A percentile compares a stretch with the other conserved stretches of the same genome.
Evolutionary conservation across 2,113 vertebrate species (phyloP).

Genomic region (Lophius piscatorius): DNA sequence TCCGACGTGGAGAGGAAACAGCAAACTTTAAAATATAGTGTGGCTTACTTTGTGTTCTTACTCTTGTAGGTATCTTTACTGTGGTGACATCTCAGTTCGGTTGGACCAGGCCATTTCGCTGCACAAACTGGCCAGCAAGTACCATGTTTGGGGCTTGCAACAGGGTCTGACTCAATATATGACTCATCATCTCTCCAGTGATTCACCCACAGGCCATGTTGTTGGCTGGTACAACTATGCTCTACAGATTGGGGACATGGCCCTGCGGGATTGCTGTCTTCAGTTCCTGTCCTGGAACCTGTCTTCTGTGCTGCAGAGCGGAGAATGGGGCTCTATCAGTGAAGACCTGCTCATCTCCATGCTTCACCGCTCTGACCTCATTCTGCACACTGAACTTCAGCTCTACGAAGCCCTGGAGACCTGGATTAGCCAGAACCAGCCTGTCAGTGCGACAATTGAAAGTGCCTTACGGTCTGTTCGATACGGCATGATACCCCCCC

Average conservation of each 20-base stretch:
- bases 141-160: slow-evolving; percentile 86
- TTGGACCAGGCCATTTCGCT: slow-evolving; percentile 91
- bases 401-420: slow-evolving; percentile 89
- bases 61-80: slow-evolving; percentile 90
- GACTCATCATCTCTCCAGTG: slow-evolving; percentile 89
- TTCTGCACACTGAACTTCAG: slow-evolving; percentile 93
- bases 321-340: slow-evolving; percentile 89
- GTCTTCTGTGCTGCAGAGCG: slow-evolving; percentile 87
- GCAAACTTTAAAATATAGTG: slow-evolving; percentile 9
- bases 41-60: slow-evolving; percentile 12
- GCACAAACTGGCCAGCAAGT: slow-evolving; percentile 93
- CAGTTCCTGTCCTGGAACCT: slow-evolving; percentile 98
- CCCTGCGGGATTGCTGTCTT: slow-evolving; percentile 89
- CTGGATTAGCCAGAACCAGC: slow-evolving; percentile 87
- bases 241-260: slow-evolving; percentile 82
- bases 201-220: slow-evolving; percentile 88
- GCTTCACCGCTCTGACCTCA: slow-evolving; percentile 92
- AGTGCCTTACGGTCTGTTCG: slow-evolving; percentile 86
- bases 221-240: slow-evolving; percentile 96
- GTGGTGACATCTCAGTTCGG: slow-evolving; percentile 88
- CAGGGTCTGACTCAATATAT: slow-evolving; percentile 92
- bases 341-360: slow-evolving; percentile 89
- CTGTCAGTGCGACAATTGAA: slow-evolving; percentile 77
- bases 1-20: slow-evolving; percentile 35
- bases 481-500: slow-evolving; percentile 93